Conservation (phyloP, 2,113 vertebrate species). For the Plecturocebus donacophilus region DNA sequence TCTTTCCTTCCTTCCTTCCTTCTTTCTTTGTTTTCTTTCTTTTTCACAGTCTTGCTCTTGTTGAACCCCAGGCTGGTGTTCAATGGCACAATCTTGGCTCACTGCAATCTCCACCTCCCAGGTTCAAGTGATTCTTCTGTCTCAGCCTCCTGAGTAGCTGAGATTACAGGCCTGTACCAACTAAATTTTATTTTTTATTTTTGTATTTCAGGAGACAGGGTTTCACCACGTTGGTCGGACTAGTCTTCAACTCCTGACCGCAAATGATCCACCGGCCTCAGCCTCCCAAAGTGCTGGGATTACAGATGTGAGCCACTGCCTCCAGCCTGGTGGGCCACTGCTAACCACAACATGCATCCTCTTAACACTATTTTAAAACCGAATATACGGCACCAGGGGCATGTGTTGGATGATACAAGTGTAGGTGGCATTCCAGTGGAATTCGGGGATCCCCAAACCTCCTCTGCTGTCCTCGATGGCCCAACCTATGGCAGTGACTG, state of each 20-base stretch:
- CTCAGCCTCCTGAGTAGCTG: neutral
- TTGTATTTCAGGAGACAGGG: too few species aligned
- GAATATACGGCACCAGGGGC: rapidly evolving
- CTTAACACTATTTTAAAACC: neutral
- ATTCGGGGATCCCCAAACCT: neutral
- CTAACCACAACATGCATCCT: neutral
- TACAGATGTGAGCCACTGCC: neutral
- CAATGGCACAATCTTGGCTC: too few species aligned
- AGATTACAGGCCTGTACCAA: neutral
- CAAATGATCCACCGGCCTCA: neutral
- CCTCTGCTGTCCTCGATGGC: neutral
- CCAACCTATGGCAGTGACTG: neutral
- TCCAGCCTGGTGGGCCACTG: neutral
- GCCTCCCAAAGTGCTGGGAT: neutral
- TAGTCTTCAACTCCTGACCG: too few species aligned
- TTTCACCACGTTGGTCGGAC: too few species aligned
- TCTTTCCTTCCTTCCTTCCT: too few species aligned
- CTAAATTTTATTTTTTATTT: too few species aligned
- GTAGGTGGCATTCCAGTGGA: neutral
- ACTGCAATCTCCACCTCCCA: neutral
- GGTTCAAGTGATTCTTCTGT: neutral
- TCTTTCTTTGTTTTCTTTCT: too few species aligned
- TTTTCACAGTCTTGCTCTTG: too few species aligned
- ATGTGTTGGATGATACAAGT: rapidly evolving
- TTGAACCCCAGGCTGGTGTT: too few species aligned